Percentiles rank a stretch among this genome's conserved stretches.
Conservation (phyloP, 2,888 invertebrate genomes). For the Plemyria rubiginata region DNA sequence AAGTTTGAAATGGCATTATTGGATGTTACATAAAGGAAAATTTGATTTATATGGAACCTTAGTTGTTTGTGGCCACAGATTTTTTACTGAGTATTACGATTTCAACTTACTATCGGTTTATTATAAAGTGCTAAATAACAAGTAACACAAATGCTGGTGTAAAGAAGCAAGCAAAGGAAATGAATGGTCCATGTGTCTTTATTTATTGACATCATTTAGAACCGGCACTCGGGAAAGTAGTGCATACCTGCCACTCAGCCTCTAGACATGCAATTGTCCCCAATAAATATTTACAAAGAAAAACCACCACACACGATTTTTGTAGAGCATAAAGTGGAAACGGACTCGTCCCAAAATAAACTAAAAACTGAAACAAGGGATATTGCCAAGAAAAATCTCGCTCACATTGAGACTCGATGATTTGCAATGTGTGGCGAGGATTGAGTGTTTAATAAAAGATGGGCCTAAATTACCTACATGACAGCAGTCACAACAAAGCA, state of each 20-base stretch:
- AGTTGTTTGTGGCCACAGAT: background rate
- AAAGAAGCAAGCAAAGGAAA: slow-evolving; percentile 4
- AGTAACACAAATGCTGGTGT: background rate
- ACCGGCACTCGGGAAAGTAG: slow-evolving; percentile 8
- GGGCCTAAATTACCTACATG: slow-evolving; percentile 48
- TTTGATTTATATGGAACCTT: background rate
- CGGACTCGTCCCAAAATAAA: slow-evolving; percentile 66
- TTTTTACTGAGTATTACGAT: background rate
- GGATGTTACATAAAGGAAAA: background rate
- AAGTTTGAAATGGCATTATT: slow-evolving; percentile 46
- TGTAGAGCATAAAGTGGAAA: slow-evolving; percentile 54
- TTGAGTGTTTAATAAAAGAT: slow-evolving; percentile 53
- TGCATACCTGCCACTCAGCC: slow-evolving; percentile 19
- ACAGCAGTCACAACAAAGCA: slow-evolving; percentile 40
- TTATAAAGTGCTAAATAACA: background rate
- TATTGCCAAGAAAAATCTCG: slow-evolving; percentile 72
- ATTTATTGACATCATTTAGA: slow-evolving; percentile 11
- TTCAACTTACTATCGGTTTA: too few relatives aligned
- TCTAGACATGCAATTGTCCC: slow-evolving; percentile 28
- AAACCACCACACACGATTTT: slow-evolving; percentile 43
- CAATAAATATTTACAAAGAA: slow-evolving; percentile 40
- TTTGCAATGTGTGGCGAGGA: slow-evolving; percentile 50
- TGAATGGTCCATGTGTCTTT: slow-evolving; percentile 16
- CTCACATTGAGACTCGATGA: slow-evolving; percentile 48
- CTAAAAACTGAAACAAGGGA: slow-evolving; percentile 63